Evolutionary conservation across 2,888 invertebrate genomes (phyloP).

Genomic region (Amphiduros pacificus): DNA sequence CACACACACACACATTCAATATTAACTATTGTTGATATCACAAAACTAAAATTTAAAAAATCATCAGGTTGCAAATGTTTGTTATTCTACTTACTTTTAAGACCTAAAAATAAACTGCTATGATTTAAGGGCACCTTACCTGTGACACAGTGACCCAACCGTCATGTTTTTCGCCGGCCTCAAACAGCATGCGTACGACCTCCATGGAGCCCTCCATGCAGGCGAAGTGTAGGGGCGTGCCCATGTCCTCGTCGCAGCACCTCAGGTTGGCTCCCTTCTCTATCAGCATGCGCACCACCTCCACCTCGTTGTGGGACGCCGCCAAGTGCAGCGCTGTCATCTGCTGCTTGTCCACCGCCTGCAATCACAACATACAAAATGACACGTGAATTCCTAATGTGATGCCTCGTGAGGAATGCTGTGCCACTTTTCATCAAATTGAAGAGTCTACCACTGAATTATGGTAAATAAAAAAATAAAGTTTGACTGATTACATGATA

Average conservation of each 20-base stretch:
- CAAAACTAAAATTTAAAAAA: no score
- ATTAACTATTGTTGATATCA: no score
- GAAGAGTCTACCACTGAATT: no score
- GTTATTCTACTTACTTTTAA: background rate
- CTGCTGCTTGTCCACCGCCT: constrained; percentile 70
- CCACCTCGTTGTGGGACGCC: constrained; percentile 54
- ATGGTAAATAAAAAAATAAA: no score
- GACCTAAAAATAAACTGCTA: background rate
- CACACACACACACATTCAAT: no score
- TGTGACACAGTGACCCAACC: constrained; percentile 55
- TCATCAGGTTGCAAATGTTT: no score
- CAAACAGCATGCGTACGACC: constrained; percentile 67
- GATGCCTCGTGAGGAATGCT: no score
- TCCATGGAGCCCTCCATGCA: constrained; percentile 68
- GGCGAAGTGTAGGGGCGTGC: constrained; percentile 82
- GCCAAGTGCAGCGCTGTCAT: constrained; percentile 71
- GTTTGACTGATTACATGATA: no score
- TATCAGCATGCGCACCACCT: constrained; percentile 49
- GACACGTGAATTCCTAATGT: no score
- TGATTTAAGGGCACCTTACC: constrained; percentile 35
- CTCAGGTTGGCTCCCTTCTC: constrained; percentile 70
- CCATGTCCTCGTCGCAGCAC: constrained; percentile 55
- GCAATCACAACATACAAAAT: no score
- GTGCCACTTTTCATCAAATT: no score
- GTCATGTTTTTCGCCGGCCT: constrained; percentile 65